These are phyloP conservation scores for Hyalella azteca DNA, from an alignment of 2,888 invertebrate genomes.

Conservation along the genomic window DNA sequence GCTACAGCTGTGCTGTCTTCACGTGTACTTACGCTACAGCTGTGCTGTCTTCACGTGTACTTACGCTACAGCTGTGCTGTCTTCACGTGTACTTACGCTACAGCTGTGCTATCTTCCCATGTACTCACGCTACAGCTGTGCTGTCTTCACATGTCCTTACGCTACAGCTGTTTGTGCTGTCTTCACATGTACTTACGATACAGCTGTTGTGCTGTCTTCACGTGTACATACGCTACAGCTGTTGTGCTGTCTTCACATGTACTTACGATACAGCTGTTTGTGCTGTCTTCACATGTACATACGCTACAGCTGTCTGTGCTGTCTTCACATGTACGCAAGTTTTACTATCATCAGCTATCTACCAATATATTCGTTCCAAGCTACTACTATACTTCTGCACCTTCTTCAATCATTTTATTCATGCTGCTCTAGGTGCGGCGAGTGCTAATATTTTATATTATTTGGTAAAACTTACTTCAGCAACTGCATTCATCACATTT, in stretches of 20 bases:
- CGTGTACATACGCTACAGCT: background rate
- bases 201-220: background rate
- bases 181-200: too few species aligned
- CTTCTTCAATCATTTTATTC: too few species aligned
- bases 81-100: background rate
- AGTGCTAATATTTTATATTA: too few species aligned
- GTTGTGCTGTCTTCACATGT: background rate
- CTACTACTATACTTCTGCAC: too few species aligned
- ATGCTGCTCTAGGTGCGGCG: too few species aligned
- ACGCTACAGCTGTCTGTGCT: background rate
- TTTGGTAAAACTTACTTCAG: too few species aligned
- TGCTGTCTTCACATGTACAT: background rate
- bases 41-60: background rate
- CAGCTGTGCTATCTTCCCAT: too few species aligned
- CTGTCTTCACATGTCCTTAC: background rate
- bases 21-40: background rate
- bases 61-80: background rate
- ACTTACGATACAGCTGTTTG: background rate
- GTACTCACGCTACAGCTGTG: too few species aligned
- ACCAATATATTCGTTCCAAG: too few species aligned
- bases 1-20: background rate
- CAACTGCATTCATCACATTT: too few species aligned
- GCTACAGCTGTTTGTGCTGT: too few species aligned
- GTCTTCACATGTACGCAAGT: background rate
- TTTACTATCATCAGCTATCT: too few species aligned